These are phyloP conservation scores for Zeugodacus cucurbitae DNA, from an alignment of 1,140 invertebrate genomes.

Conservation along the genomic window DNA sequence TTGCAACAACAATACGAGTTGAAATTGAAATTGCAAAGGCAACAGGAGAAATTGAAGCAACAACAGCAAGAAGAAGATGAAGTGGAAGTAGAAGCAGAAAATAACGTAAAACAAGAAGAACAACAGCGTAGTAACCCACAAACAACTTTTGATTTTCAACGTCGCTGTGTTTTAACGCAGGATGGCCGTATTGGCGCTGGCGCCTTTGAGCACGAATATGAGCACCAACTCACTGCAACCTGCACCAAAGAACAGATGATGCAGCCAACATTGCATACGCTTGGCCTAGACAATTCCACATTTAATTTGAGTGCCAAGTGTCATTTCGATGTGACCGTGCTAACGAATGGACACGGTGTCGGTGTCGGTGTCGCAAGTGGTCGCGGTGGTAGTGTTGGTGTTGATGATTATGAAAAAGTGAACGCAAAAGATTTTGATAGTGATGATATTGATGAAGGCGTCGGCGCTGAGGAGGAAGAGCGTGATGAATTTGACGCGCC, in stretches of 20 bases:
- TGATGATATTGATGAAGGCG: constrained; percentile 14
- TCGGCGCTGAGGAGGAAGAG: background rate
- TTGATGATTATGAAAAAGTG: background rate
- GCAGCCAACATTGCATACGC: constrained; percentile 47
- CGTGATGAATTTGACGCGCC: background rate
- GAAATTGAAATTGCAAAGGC: constrained; percentile 49
- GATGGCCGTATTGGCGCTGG: background rate
- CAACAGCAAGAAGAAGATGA: constrained; percentile 24
- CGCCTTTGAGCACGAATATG: constrained; percentile 46
- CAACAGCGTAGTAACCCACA: background rate
- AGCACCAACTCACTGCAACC: constrained; percentile 59
- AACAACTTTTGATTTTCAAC: constrained; percentile 20
- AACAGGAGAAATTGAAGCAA: constrained; percentile 47
- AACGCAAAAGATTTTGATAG: background rate
- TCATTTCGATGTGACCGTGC: constrained; percentile 42
- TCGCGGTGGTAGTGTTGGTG: constrained; percentile 43
- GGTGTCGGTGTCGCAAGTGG: constrained; percentile 45
- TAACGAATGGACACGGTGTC: constrained; percentile 48
- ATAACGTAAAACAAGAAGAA: background rate
- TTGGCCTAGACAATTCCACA: constrained; percentile 44
- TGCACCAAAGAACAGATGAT: constrained; percentile 65
- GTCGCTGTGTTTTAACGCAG: background rate
- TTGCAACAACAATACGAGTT: constrained; percentile 56
- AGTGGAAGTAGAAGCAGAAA: constrained; percentile 4
- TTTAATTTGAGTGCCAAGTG: constrained; percentile 42